phyloP scores from a whole-genome alignment of 2,113 vertebrate genomes.

The Archilochus colubris region DNA sequence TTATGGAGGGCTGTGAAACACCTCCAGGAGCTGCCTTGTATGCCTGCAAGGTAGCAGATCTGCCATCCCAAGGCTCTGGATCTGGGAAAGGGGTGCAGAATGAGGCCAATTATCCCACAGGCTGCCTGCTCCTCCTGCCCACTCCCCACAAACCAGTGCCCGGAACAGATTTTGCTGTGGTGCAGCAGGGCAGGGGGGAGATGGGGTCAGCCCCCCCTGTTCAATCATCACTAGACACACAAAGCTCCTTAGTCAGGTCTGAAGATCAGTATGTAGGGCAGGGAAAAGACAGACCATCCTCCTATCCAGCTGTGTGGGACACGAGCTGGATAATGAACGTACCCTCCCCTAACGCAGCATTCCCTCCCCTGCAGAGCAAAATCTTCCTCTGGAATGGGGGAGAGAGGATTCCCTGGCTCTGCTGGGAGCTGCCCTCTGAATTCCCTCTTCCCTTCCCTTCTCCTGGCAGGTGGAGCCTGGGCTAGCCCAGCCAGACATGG shows the following conservation, averaged over 20 bases:
- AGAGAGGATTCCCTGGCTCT: background rate
- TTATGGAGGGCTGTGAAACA: background rate
- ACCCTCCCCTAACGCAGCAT: background rate
- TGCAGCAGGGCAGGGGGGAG: background rate
- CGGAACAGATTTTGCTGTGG: background rate
- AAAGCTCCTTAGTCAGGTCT: conserved; percentile 43
- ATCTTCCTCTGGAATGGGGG: background rate
- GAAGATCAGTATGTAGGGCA: conserved; percentile 37
- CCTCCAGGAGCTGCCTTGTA: background rate
- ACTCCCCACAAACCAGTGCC: background rate
- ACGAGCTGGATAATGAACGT: background rate
- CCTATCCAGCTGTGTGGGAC: conserved; percentile 6
- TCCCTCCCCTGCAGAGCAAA: fast-evolving
- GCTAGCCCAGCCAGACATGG: background rate
- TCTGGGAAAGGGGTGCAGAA: background rate
- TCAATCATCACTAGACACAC: background rate
- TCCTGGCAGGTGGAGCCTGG: background rate
- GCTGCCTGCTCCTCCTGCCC: background rate
- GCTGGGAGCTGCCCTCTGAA: background rate
- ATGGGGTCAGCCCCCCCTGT: background rate
- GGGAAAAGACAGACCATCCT: background rate
- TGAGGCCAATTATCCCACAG: background rate
- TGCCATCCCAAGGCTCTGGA: background rate
- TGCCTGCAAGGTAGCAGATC: background rate
- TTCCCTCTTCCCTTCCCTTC: background rate